These are phyloP conservation scores for Girardinichthys multiradiatus DNA, from an alignment of 2,113 vertebrate genomes.

Conservation along the genomic window DNA sequence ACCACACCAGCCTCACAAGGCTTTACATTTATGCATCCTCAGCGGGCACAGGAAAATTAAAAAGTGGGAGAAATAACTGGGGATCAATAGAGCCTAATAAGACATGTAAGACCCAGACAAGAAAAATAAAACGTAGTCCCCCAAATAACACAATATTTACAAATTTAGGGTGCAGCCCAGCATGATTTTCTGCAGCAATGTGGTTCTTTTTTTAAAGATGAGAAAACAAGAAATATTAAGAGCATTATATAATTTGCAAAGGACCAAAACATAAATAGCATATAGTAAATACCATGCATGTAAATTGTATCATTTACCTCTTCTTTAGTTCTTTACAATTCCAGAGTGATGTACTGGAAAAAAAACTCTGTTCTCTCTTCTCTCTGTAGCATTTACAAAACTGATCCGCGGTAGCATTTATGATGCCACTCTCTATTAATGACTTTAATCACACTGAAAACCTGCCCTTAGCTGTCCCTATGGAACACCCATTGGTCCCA, in stretches of 20 bases:
- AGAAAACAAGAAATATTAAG: background rate
- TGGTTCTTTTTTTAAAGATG: background rate
- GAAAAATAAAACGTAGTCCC: background rate
- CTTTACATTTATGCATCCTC: background rate
- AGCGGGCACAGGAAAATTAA: slow-evolving; percentile 10
- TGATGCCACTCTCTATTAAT: background rate
- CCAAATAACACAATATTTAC: background rate
- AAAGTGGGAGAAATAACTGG: slow-evolving; percentile 1
- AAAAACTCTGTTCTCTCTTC: background rate
- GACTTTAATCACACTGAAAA: no score
- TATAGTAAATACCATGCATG: background rate
- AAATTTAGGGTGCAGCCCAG: background rate
- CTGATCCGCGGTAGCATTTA: background rate
- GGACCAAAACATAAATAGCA: no score
- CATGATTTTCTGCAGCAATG: background rate
- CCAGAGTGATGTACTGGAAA: background rate
- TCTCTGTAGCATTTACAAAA: no score
- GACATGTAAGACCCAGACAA: background rate
- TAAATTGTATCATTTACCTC: background rate
- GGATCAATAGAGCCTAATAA: background rate
- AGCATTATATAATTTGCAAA: background rate
- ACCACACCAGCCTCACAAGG: slow-evolving; percentile 7
- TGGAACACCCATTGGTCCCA: no score
- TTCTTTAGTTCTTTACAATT: background rate
- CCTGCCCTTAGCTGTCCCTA: no score